Base-by-base conservation (phyloP, 2,113 vertebrate genomes). In the Pterocles gutturalis region DNA sequence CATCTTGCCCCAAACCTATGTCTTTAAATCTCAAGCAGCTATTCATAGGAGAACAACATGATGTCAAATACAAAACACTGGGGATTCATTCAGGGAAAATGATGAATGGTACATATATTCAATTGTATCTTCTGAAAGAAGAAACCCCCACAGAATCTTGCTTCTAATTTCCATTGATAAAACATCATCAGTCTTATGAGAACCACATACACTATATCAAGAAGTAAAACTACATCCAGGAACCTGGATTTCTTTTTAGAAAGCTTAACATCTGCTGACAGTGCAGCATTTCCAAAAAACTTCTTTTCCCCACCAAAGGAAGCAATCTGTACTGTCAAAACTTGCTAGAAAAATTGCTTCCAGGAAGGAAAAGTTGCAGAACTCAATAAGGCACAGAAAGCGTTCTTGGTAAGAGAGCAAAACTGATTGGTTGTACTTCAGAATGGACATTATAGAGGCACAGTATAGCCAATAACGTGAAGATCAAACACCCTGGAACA, bases 391-490 rank as follows among this genome's bases (percentile, higher is more conserved):
- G 33, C 33, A 43, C 0, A 48, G 25, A 58, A 73, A 65, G 2
- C 31, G 31, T 10, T 73, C 46, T 73, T n/a, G 6, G 31, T 73
- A 36, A 72, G n/a, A 69, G 13, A 49, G 51, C 6, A 54, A 61
- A 81, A 62, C 2, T 4, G 3, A 18, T 20, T 62, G 33, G 21
- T 79, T 75, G 7, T 53, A 15, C 26, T 80, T 62, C 49, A 53
- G 69, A 77, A 49, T 62, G 49, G 54, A 41, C 20, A 3, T 9
- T 8, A 11, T 6, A 58, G 49, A 53, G 41, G 31, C 0, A 1
- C 29, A 48, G 3, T 0, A 5, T 9, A 87, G 34, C 20, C 4
- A 4, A 22, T n/a, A 21, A 10, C 29, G 45, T 0, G 4, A 83
- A 60, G 11, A 57, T 16, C 1, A 1, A 73, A 69, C 10, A 61